Conservation (phyloP, 2,113 vertebrate genomes). For the Dendropsophus ebraccatus region DNA sequence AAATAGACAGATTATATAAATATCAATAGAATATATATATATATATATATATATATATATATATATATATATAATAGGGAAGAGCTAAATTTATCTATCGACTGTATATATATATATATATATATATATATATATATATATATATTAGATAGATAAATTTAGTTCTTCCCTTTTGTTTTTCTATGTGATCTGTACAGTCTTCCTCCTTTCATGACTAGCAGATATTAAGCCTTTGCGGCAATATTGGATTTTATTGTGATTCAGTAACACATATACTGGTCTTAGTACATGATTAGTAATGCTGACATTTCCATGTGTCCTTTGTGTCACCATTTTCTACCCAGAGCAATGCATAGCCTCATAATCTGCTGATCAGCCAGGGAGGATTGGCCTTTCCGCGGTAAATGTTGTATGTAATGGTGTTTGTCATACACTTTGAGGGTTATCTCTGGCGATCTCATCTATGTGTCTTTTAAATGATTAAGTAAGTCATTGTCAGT, state of each 20-base stretch:
- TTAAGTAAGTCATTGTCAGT: constrained; percentile 20
- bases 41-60: no score
- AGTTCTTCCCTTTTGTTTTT: no score
- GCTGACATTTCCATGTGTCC: background rate
- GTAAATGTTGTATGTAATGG: background rate
- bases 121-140: no score
- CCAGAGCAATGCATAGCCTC: background rate
- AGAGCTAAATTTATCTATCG: no score
- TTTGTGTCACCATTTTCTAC: background rate
- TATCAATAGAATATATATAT: background rate
- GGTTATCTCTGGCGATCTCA: constrained; percentile 1
- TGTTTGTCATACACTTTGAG: background rate
- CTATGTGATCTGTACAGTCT: background rate
- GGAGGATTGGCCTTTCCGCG: background rate
- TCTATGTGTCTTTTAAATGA: constrained; percentile 14
- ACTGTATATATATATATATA: background rate
- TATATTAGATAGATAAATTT: no score
- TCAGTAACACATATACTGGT: background rate
- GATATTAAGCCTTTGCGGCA: background rate
- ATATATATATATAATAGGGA: background rate
- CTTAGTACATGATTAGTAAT: background rate
- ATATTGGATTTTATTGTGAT: background rate
- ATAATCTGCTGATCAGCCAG: background rate
- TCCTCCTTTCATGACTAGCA: background rate
- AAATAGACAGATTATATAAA: background rate